These are phyloP conservation scores for Iguana delicatissima DNA, from an alignment of 2,797 vertebrate genomes.

Conservation along the genomic window DNA sequence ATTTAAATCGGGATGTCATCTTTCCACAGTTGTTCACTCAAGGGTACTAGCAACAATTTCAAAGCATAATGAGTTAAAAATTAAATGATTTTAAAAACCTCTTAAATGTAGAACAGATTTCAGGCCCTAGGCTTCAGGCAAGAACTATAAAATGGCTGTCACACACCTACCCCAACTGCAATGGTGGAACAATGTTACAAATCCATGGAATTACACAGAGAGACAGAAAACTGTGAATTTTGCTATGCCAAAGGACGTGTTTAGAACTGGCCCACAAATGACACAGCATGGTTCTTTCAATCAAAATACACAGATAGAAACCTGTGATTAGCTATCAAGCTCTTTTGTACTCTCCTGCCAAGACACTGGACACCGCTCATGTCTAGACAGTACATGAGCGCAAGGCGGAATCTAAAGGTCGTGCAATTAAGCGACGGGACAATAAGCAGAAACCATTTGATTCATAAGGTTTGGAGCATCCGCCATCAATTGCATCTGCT, in stretches of 20 bases:
- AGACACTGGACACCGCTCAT: neutral
- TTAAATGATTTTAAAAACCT: neutral
- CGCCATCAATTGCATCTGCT: rapidly evolving
- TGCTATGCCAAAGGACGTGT: neutral
- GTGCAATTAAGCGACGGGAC: rapidly evolving
- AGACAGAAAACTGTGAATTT: neutral
- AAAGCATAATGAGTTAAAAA: neutral
- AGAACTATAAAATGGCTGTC: neutral
- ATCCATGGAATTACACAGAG: neutral
- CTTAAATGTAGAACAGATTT: neutral
- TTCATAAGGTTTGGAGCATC: neutral
- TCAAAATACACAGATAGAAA: neutral
- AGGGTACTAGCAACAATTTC: neutral
- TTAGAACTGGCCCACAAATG: neutral
- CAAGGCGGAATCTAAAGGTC: neutral
- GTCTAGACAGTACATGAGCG: neutral
- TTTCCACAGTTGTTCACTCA: neutral
- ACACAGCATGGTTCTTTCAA: neutral
- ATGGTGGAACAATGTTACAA: too few relatives aligned
- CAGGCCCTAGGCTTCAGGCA: neutral
- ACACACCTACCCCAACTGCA: neutral
- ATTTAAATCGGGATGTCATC: neutral
- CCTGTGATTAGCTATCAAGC: too few relatives aligned
- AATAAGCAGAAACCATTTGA: rapidly evolving
- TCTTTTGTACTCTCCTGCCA: neutral